Evolutionary conservation across 1,140 invertebrate species (phyloP).

Genomic region (Macrosteles quadrilineatus): DNA sequence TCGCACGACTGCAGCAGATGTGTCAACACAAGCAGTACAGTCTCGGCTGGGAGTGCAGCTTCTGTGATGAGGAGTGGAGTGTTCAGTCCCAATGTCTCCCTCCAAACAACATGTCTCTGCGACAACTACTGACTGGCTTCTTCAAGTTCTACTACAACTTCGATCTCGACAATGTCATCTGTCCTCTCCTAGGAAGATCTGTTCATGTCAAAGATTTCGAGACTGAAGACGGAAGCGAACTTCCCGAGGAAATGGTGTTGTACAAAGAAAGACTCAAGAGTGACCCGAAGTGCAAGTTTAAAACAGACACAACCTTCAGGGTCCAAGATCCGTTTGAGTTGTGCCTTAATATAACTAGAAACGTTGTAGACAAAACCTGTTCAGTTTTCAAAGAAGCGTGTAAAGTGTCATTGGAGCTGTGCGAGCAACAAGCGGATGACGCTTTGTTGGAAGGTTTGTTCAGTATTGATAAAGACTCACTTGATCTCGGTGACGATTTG

Average conservation of each 20-base stretch:
- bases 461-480: neutral
- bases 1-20: neutral
- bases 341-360: constrained; percentile 6
- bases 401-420: neutral
- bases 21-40: neutral
- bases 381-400: neutral
- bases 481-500: neutral
- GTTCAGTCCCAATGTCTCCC: neutral
- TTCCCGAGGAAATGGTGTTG: neutral
- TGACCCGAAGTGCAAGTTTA: neutral
- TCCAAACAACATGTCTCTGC: neutral
- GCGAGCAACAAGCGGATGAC: neutral
- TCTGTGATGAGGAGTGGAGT: neutral
- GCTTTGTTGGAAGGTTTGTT: neutral
- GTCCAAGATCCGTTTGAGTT: constrained; percentile 25
- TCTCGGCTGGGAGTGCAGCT: constrained; percentile 11
- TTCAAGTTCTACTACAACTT: constrained; percentile 11
- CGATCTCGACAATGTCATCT: constrained; percentile 3
- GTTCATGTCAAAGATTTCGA: neutral
- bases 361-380: neutral
- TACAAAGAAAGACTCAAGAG: neutral
- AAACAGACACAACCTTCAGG: neutral
- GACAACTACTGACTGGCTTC: neutral
- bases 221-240: neutral
- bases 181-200: constrained; percentile 10